phyloP scores from a whole-genome alignment of 2,113 vertebrate genomes.

The Psittacara wagleri region DNA sequence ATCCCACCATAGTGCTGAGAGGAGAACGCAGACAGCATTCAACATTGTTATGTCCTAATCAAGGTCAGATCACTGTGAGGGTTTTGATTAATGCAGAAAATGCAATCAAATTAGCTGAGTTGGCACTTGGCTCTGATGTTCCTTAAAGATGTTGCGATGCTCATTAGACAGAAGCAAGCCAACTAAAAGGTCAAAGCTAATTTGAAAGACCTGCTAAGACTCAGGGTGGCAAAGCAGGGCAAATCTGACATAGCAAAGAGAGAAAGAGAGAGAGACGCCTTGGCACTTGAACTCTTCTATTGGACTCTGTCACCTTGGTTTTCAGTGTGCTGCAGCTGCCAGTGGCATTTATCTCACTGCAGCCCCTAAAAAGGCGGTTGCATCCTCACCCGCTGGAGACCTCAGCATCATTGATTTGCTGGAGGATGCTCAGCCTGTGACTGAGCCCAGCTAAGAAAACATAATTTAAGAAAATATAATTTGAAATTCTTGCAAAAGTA shows the following conservation, averaged over 20 bases:
- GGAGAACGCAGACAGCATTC: not conserved
- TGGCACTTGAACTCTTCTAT: accelerated
- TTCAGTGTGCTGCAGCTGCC: not conserved
- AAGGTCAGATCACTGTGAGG: constrained; percentile 19
- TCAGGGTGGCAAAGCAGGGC: not conserved
- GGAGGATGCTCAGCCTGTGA: not conserved
- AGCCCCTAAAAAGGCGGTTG: not conserved
- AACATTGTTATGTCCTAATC: not conserved
- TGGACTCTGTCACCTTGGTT: not conserved
- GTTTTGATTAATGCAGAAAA: constrained; percentile 56
- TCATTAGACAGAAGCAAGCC: constrained; percentile 40
- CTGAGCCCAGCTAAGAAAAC: not conserved
- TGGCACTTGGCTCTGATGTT: not conserved
- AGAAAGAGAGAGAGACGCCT: not conserved
- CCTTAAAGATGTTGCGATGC: constrained; percentile 11
- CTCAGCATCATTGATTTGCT: not conserved
- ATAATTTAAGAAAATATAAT: not conserved
- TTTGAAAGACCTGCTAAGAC: constrained; percentile 1
- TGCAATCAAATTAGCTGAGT: constrained; percentile 52
- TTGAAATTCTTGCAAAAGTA: not conserved
- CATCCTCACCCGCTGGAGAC: not conserved
- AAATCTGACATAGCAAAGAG: not conserved
- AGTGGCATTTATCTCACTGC: not conserved
- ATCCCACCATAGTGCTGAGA: not conserved
- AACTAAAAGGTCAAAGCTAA: constrained; percentile 52